Evolutionary conservation across 1,140 invertebrate species (phyloP).

Genomic region (Trichoplusia ni): DNA sequence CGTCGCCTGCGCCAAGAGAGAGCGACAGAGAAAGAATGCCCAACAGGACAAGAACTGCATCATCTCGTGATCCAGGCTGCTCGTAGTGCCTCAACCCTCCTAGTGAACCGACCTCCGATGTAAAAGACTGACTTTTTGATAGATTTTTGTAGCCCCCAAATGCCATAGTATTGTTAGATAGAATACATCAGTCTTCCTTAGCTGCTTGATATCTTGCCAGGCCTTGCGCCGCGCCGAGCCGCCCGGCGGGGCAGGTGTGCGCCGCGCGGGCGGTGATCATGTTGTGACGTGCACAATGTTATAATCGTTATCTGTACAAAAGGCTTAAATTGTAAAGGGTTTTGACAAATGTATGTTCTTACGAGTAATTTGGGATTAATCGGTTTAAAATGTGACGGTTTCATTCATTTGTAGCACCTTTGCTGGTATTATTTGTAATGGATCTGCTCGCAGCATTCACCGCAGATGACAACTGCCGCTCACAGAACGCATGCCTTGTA

Average conservation of each 20-base stretch:
- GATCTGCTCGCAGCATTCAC: conserved; percentile 38
- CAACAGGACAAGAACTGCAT: conserved; percentile 86
- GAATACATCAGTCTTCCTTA: conserved; percentile 31
- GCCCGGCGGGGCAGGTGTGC: conserved; percentile 1
- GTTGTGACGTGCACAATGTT: conserved; percentile 48
- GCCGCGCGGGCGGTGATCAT: conserved; percentile 46
- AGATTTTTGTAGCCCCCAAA: conserved; percentile 57
- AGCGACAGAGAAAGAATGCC: conserved; percentile 81
- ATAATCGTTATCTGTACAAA: conserved; percentile 44
- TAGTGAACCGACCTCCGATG: conserved; percentile 71
- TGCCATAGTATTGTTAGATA: conserved; percentile 71
- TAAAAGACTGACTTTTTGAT: conserved; percentile 76
- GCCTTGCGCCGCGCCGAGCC: conserved; percentile 6
- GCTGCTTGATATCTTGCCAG: conserved; percentile 22
- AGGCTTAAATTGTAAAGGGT: conserved; percentile 39
- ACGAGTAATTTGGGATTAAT: conserved; percentile 52
- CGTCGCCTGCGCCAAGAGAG: conserved; percentile 88
- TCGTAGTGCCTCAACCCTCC: conserved; percentile 49
- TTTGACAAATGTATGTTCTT: conserved; percentile 53
- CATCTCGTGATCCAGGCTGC: conserved; percentile 84
- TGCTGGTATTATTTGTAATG: conserved; percentile 45
- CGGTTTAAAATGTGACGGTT: conserved; percentile 45
- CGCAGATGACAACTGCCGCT: too few relatives aligned
- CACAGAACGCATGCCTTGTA: neutral
- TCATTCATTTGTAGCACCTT: conserved; percentile 55